These are phyloP conservation scores for Keiferia lycopersicella DNA, from an alignment of 2,888 invertebrate species.

Conservation along the genomic window DNA sequence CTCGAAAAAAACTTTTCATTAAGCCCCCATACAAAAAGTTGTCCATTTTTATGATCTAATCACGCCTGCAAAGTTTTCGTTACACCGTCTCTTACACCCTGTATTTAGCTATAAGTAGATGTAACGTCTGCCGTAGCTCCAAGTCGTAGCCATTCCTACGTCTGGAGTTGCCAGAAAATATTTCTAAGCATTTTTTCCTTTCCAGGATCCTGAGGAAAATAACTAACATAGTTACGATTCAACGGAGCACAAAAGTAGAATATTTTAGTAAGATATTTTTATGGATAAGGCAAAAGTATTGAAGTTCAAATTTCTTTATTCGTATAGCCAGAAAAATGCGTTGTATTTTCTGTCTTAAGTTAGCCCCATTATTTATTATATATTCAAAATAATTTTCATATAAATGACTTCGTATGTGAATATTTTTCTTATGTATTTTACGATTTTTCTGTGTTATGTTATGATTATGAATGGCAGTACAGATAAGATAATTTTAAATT, in stretches of 20 bases:
- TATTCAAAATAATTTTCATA: too few relatives aligned
- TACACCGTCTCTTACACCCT: too few relatives aligned
- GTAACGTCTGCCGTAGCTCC: too few relatives aligned
- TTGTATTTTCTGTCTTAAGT: neutral
- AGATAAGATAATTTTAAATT: neutral
- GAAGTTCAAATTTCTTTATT: neutral
- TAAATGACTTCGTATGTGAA: neutral
- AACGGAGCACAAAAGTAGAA: neutral
- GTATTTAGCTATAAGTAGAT: too few relatives aligned
- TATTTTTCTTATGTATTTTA: neutral
- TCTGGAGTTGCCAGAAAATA: neutral
- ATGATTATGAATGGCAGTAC: conserved; percentile 17
- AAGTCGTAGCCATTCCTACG: neutral
- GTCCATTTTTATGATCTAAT: too few relatives aligned
- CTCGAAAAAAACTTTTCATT: too few relatives aligned
- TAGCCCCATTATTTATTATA: neutral
- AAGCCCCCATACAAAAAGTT: too few relatives aligned
- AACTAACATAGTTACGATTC: conserved; percentile 39
- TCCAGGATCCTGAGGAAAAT: conserved; percentile 64
- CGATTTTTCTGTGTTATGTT: neutral
- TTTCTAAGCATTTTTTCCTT: neutral
- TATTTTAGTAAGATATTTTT: neutral
- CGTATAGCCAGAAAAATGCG: neutral
- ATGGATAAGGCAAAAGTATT: neutral
- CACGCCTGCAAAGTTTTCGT: too few relatives aligned